These are phyloP conservation scores for Craseonycteris thonglongyai DNA, from an alignment of 2,113 vertebrate genomes.

Conservation along the genomic window DNA sequence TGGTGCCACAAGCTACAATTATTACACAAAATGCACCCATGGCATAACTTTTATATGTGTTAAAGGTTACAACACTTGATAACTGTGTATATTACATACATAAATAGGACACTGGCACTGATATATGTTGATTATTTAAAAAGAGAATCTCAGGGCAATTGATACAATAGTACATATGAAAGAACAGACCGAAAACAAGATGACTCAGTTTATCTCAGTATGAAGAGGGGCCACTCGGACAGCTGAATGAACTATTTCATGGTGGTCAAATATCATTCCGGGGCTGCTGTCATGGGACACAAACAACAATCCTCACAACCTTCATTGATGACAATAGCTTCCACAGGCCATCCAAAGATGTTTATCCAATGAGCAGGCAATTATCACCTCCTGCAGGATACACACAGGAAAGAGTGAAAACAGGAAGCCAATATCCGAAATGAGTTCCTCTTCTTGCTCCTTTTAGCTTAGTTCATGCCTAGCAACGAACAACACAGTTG, in stretches of 20 bases:
- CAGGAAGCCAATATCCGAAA: neutral
- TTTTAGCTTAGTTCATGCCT: neutral
- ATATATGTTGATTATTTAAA: neutral
- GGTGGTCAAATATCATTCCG: neutral
- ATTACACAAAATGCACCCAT: neutral
- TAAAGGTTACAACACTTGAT: neutral
- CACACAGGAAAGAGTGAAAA: neutral
- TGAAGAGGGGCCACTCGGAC: neutral
- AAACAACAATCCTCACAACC: neutral
- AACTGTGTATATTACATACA: neutral
- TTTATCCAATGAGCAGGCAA: neutral
- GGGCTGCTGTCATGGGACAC: neutral
- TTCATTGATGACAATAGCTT: neutral
- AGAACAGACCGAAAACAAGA: neutral
- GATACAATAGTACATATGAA: neutral
- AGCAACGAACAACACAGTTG: neutral
- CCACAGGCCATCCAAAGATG: neutral
- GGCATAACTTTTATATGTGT: neutral
- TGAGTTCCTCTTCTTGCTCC: neutral
- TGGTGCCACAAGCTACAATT: neutral
- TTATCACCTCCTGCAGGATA: constrained; percentile 1
- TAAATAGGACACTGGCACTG: neutral
- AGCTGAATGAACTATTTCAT: neutral
- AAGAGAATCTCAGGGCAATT: neutral
- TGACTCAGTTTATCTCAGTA: neutral